Percentiles rank a stretch among this genome's conserved stretches.
phyloP scores from a whole-genome alignment of 2,888 invertebrate species.

The Amphipyra tragopoginis region DNA sequence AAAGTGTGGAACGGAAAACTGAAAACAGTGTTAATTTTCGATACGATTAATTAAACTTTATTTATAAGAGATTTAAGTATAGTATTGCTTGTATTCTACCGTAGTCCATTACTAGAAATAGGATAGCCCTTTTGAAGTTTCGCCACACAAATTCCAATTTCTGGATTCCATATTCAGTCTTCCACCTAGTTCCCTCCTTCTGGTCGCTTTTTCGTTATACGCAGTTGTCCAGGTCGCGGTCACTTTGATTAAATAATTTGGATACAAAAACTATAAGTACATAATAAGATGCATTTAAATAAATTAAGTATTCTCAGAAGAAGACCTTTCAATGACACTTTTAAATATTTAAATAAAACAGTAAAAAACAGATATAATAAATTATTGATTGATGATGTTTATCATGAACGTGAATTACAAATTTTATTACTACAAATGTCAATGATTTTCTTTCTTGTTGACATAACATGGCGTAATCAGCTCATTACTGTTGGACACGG shows the following conservation, averaged over 20 bases:
- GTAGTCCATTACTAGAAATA: too few species aligned
- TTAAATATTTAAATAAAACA: constrained; percentile 1
- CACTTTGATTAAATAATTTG: constrained; percentile 2
- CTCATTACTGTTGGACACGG: too few species aligned
- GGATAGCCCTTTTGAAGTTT: too few species aligned
- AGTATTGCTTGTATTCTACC: too few species aligned
- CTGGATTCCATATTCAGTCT: too few species aligned
- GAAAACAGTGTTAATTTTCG: too few species aligned
- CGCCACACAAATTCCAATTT: too few species aligned
- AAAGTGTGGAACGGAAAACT: neutral
- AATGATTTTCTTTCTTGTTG: neutral
- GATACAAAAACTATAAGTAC: constrained; percentile 8
- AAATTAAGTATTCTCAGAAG: constrained; percentile 14
- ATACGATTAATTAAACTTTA: too few species aligned
- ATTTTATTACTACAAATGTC: neutral
- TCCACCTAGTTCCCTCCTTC: too few species aligned
- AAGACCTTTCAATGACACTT: constrained; percentile 18
- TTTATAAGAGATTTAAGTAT: too few species aligned
- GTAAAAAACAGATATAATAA: neutral
- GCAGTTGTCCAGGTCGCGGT: neutral
- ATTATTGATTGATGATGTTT: neutral
- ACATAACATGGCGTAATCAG: too few species aligned
- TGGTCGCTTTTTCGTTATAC: neutral
- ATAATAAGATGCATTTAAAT: constrained; percentile 29
- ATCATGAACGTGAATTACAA: neutral